phyloP scores from a whole-genome alignment of 2,113 vertebrate species.

The Pomatostomus ruficeps region DNA sequence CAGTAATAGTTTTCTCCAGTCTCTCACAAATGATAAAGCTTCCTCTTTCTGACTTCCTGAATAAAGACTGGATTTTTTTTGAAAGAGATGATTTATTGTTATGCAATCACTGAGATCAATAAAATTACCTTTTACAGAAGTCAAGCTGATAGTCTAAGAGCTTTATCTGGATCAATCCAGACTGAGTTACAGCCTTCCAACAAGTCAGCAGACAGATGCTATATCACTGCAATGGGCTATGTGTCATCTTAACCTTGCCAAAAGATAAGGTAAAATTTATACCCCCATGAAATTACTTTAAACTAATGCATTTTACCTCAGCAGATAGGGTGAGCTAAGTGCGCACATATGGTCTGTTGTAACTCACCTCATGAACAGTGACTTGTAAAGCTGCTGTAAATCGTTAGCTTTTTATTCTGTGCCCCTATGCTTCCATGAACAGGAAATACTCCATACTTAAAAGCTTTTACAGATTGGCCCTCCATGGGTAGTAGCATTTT shows the following conservation, averaged over 20 bases:
- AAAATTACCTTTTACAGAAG: background rate
- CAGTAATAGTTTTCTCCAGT: background rate
- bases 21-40: background rate
- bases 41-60: background rate
- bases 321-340: background rate
- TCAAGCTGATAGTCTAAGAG: background rate
- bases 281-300: background rate
- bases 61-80: background rate
- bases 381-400: background rate
- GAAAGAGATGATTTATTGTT: background rate
- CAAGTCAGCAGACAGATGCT: background rate
- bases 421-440: background rate
- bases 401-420: background rate
- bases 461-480: background rate
- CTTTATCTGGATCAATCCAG: background rate
- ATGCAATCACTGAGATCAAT: background rate
- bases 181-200: background rate
- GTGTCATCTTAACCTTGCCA: background rate
- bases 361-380: background rate
- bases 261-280: slow-evolving; percentile 31
- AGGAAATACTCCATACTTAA: background rate
- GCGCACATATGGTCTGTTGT: background rate
- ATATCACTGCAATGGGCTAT: background rate
- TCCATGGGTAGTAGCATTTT: background rate
- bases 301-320: background rate